Conservation (phyloP, 2,888 invertebrate species). For the Argyresthia albistria region DNA sequence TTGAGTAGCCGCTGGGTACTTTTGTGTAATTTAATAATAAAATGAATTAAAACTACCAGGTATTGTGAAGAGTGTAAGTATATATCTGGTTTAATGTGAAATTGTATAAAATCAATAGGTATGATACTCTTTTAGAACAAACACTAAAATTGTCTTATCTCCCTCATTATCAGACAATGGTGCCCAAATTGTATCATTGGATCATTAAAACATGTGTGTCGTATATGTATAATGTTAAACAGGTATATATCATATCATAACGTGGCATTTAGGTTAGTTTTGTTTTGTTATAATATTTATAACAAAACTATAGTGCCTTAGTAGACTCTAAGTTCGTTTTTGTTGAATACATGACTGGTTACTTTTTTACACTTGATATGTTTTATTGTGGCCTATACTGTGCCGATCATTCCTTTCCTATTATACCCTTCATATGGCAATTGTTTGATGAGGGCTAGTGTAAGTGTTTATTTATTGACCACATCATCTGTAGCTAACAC, state of each 20-base stretch:
- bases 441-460: no score
- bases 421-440: not conserved
- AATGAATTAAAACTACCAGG: no score
- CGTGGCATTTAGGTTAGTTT: conserved; percentile 17
- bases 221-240: not conserved
- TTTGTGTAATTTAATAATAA: no score
- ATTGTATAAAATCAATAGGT: no score
- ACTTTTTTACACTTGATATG: conserved; percentile 10
- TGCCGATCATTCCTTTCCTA: not conserved
- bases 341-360: conserved; percentile 15
- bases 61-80: not conserved
- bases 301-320: conserved; percentile 24
- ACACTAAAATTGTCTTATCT: no score
- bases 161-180: no score
- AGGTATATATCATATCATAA: no score
- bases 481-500: no score
- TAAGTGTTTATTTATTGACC: no score
- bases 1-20: no score
- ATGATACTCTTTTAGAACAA: no score
- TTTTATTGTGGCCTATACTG: not conserved
- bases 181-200: not conserved
- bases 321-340: conserved; percentile 13
- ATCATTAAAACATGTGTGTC: not conserved
- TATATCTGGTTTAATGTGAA: no score
- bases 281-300: conserved; percentile 62